phyloP scores from a whole-genome alignment of 1,140 invertebrate species.

The Drosophila oshimai region DNA sequence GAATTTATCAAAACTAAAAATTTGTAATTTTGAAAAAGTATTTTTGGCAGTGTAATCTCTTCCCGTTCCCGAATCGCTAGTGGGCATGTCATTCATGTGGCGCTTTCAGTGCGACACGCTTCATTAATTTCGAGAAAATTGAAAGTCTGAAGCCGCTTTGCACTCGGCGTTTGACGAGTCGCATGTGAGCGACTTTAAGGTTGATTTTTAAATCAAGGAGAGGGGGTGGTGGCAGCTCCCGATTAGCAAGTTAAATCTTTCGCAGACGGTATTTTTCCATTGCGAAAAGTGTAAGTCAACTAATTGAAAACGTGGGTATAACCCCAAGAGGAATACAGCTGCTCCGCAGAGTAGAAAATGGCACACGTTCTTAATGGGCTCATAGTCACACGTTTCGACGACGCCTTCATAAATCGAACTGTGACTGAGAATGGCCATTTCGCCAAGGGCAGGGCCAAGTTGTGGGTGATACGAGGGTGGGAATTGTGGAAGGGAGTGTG shows the following conservation, averaged over 20 bases:
- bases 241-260: slow-evolving; percentile 68
- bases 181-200: slow-evolving; percentile 30
- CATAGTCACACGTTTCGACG: slow-evolving; percentile 53
- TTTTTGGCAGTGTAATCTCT: neutral
- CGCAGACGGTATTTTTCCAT: slow-evolving; percentile 61
- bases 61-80: slow-evolving; percentile 8
- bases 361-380: slow-evolving; percentile 51
- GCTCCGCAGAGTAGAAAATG: slow-evolving; percentile 16
- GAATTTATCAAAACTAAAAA: too few species aligned
- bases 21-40: neutral
- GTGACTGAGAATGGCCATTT: neutral
- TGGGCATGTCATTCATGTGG: slow-evolving; percentile 40
- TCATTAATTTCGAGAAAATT: slow-evolving; percentile 69
- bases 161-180: slow-evolving; percentile 10
- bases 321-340: neutral
- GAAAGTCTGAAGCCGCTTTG: slow-evolving; percentile 44
- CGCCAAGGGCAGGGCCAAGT: slow-evolving; percentile 19
- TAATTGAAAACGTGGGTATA: slow-evolving; percentile 62
- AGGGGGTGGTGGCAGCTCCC: slow-evolving; percentile 12
- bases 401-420: slow-evolving; percentile 20
- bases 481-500: neutral
- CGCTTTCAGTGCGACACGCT: slow-evolving; percentile 62
- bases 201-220: slow-evolving; percentile 59
- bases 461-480: neutral
- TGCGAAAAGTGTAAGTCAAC: slow-evolving; percentile 59